A percentile compares a stretch with the other conserved stretches of the same genome.
phyloP scores from a whole-genome alignment of 2,888 invertebrate genomes.

The Watsonalla binaria region DNA sequence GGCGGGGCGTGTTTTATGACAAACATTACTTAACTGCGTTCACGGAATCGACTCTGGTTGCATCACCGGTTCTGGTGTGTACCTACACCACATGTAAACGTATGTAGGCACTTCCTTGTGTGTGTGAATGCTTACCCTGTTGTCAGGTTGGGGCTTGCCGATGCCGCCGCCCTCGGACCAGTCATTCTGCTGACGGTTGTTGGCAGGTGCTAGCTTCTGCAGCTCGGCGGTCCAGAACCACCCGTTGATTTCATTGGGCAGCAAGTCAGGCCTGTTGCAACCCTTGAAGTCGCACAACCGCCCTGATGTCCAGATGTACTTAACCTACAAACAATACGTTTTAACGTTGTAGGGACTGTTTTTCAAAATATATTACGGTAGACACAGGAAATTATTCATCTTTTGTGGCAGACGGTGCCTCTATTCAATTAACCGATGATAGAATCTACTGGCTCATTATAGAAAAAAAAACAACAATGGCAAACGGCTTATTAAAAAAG shows the following conservation, averaged over 20 bases:
- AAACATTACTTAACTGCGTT: constrained; percentile 61
- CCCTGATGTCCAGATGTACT: constrained; percentile 95
- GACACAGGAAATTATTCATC: neutral
- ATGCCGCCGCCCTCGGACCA: constrained; percentile 94
- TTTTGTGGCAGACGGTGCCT: constrained; percentile 11
- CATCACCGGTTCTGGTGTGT: constrained; percentile 27
- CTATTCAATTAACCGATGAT: constrained; percentile 12
- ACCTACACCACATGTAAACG: too few species aligned
- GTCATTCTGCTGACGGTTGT: constrained; percentile 89
- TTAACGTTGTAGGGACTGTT: neutral
- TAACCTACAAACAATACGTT: constrained; percentile 77
- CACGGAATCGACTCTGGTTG: constrained; percentile 49
- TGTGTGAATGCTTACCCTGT: constrained; percentile 73
- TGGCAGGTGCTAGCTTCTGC: constrained; percentile 90
- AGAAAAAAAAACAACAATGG: constrained; percentile 31
- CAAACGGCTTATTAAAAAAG: constrained; percentile 26
- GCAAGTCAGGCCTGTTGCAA: constrained; percentile 90
- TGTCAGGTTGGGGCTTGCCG: constrained; percentile 92
- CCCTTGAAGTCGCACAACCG: constrained; percentile 94
- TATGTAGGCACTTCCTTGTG: neutral
- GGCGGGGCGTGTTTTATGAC: constrained; percentile 47
- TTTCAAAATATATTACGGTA: neutral
- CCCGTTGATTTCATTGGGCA: constrained; percentile 88
- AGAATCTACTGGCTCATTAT: constrained; percentile 4
- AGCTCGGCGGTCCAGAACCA: constrained; percentile 96